Evolutionary conservation across 2,113 vertebrate genomes (phyloP).

Genomic region (Circaetus gallicus): DNA sequence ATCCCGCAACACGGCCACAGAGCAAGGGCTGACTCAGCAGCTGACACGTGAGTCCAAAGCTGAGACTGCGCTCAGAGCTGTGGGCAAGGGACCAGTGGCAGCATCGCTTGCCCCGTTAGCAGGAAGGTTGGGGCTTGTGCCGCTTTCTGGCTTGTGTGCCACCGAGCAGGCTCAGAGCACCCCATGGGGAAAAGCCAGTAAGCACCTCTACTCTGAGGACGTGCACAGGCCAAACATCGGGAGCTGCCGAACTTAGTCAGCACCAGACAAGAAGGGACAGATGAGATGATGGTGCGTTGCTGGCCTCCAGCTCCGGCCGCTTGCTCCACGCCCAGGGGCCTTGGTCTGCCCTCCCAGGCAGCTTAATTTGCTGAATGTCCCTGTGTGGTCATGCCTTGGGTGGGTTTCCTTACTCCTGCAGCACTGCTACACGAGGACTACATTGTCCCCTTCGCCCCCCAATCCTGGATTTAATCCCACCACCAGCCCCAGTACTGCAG

Average conservation of each 20-base stretch:
- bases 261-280: not conserved
- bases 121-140: not conserved
- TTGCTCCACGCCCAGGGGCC: not conserved
- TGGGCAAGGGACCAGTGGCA: not conserved
- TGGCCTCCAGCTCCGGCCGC: not conserved
- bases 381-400: not conserved
- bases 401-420: not conserved
- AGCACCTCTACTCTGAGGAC: not conserved
- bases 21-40: slow-evolving; percentile 10
- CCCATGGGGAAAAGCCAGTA: fast-evolving
- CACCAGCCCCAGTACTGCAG: not conserved
- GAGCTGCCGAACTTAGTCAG: not conserved
- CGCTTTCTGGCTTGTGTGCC: not conserved
- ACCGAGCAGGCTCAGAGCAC: fast-evolving
- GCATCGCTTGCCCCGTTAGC: fast-evolving
- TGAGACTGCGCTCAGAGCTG: not conserved
- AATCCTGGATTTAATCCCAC: not conserved
- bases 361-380: not conserved
- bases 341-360: not conserved
- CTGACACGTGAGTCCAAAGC: not conserved
- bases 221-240: fast-evolving
- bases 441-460: fast-evolving
- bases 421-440: not conserved
- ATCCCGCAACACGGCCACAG: not conserved
- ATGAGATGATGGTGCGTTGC: fast-evolving